Evolutionary conservation across 2,113 vertebrate genomes (phyloP), one percentile per base, ranked within the genome.

Genomic region (Pterocles burchelli): DNA sequence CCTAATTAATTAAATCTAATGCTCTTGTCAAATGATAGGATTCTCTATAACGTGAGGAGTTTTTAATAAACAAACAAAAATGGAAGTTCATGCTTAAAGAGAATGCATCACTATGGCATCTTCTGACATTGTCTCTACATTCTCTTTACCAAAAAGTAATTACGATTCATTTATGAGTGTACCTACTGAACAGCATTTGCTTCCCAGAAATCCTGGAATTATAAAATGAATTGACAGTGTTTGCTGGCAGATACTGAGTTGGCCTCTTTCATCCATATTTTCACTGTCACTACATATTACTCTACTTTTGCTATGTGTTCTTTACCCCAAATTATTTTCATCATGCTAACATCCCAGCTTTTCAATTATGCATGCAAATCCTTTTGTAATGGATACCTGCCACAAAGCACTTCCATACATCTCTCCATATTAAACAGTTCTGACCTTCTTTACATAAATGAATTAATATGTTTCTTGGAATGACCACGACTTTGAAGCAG

Each of bases 1-100:
- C 55, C 54, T 86, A 89, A 93, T 91, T 51, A 79, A 88, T 81
- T 95, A 75, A 88, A 73, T 74, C 52, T 73, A 93, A 66, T 84
- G 71, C 45, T 95, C 28, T 70, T 86, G 12, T 62, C 31, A 73
- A 79, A 87, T 48, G 10, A 59, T 43, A 61, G 14, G 18, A 75
- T 65, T 55, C 66, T 81, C 65, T 85, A 41, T 62, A 83, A 78
- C 15, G 31, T 75, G 15, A 63, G 76, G 21, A 91, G 49, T 61
- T 70, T 92, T 71, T 91, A 62, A 66, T 90, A 92, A 96, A 68
- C 57, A 71, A 57, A 22, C 10, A 90, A 61, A 93, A 63, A 59
- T 62, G 31, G 76, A 88, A 90, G 52, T 46, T 92, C 17, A 28
- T 75, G 3, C 48, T 92, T 76, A 81, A 97, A 91, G 11, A 92